phyloP scores from a whole-genome alignment of 2,888 invertebrate species.

The Microchrysa polita region DNA sequence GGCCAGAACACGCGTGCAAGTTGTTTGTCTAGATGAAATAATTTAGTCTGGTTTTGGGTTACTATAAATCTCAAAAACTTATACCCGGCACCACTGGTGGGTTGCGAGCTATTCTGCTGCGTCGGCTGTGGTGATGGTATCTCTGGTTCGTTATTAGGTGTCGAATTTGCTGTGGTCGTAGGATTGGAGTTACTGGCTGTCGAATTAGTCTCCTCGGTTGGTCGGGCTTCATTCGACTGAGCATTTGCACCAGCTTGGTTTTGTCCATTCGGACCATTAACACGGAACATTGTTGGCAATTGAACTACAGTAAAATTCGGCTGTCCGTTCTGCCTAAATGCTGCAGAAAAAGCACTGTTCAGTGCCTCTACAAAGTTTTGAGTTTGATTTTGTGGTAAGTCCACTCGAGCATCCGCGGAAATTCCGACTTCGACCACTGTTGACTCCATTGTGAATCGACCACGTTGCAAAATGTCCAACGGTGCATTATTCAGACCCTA shows the following conservation, averaged over 20 bases:
- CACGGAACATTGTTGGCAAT: constrained; percentile 60
- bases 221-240: constrained; percentile 47
- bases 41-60: neutral
- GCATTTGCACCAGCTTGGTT: constrained; percentile 47
- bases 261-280: constrained; percentile 53
- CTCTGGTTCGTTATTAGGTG: constrained; percentile 15
- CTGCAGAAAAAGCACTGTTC: constrained; percentile 63
- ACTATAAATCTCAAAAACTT: neutral
- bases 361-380: constrained; percentile 62
- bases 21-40: constrained; percentile 56
- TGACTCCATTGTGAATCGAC: constrained; percentile 65
- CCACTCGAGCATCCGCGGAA: constrained; percentile 57
- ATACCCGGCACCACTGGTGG: constrained; percentile 28
- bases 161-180: constrained; percentile 48
- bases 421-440: constrained; percentile 65
- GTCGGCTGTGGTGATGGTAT: neutral
- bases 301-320: constrained; percentile 63
- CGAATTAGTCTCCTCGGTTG: constrained; percentile 40
- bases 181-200: constrained; percentile 51
- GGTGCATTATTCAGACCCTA: constrained; percentile 63
- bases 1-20: constrained; percentile 61
- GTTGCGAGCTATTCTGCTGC: constrained; percentile 48
- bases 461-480: constrained; percentile 63
- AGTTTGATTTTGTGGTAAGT: constrained; percentile 61
- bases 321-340: constrained; percentile 60